These are phyloP conservation scores for Toxotes chatareus DNA, from an alignment of 2,113 vertebrate genomes.

Conservation along the genomic window DNA sequence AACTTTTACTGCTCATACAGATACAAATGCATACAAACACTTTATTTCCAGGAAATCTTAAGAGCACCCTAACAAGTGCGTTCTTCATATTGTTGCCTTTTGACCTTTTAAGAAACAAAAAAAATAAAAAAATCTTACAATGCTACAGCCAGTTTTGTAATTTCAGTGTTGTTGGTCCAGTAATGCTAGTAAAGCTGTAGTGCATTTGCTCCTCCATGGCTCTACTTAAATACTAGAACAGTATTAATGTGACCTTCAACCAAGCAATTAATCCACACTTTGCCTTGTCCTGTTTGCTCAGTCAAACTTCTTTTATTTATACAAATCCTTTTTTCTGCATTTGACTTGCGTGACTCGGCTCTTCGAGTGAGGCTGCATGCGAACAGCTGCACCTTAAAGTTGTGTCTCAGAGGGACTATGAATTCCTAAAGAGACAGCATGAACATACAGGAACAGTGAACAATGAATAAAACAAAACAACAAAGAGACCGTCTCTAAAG, in stretches of 20 bases:
- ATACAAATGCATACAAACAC: too few species aligned
- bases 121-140: neutral
- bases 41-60: too few species aligned
- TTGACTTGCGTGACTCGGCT: neutral
- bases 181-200: neutral
- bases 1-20: too few species aligned
- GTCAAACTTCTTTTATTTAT: neutral
- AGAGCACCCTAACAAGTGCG: too few species aligned
- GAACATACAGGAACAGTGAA: neutral
- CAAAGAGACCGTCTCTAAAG: neutral
- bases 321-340: neutral
- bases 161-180: neutral
- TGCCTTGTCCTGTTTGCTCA: neutral
- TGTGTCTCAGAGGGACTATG: neutral
- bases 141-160: neutral
- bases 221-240: neutral
- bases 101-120: neutral
- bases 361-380: neutral
- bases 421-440: neutral
- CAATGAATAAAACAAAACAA: conserved; percentile 14
- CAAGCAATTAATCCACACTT: conserved; percentile 1
- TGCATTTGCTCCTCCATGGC: neutral
- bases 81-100: neutral
- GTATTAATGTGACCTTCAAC: neutral
- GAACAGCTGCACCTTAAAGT: neutral